These are phyloP conservation scores for Wasmannia auropunctata DNA, from an alignment of 1,140 invertebrate genomes.

Conservation along the genomic window DNA sequence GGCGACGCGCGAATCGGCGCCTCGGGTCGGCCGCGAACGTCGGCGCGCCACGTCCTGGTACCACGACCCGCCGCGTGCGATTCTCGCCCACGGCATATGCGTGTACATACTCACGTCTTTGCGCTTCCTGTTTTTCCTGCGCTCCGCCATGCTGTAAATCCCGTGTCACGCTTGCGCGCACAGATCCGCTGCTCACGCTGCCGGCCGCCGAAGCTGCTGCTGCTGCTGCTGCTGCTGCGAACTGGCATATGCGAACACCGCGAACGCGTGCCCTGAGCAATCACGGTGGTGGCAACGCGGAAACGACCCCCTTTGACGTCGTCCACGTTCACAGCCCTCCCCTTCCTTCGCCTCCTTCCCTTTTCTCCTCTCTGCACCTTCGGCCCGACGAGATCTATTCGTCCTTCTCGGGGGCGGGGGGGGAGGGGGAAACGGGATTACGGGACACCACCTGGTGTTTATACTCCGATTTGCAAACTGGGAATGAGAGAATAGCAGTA, in stretches of 20 bases:
- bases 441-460: constrained; percentile 5
- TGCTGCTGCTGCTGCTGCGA: too few species aligned
- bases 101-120: constrained; percentile 90
- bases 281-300: neutral
- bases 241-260: constrained; percentile 41
- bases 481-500: neutral
- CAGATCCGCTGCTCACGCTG: constrained; percentile 36
- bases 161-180: constrained; percentile 65
- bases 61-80: too few species aligned
- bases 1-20: neutral
- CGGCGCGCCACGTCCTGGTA: neutral
- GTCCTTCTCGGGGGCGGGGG: neutral
- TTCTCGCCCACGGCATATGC: constrained; percentile 65
- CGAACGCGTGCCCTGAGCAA: neutral
- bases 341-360: neutral
- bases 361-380: neutral
- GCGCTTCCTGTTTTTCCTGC: constrained; percentile 90
- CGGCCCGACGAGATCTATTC: neutral
- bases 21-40: neutral
- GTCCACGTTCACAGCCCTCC: neutral
- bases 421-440: too few species aligned
- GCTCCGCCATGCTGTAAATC: constrained; percentile 90
- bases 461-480: neutral
- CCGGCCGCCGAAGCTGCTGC: constrained; percentile 31
- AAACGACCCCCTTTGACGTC: neutral